Conservation (phyloP, 2,797 vertebrate species). For the Pipistrellus nathusii region DNA sequence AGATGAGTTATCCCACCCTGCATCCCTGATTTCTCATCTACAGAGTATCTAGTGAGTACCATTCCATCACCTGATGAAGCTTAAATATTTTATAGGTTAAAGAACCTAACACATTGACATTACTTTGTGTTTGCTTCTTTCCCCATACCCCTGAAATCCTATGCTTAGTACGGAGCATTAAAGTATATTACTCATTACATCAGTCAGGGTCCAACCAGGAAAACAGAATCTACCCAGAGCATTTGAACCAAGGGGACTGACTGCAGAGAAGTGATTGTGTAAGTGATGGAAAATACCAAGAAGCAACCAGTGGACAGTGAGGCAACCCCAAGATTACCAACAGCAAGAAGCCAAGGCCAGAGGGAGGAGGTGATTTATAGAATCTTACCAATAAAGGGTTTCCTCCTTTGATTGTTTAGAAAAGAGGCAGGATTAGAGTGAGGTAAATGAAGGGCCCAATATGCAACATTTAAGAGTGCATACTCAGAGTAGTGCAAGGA, state of each 20-base stretch:
- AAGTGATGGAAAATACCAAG: not conserved
- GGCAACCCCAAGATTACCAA: not conserved
- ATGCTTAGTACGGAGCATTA: not conserved
- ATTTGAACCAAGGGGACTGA: not conserved
- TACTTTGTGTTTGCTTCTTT: not conserved
- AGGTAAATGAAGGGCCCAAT: not conserved
- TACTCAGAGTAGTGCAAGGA: not conserved
- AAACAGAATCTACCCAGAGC: not conserved
- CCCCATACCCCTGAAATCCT: not conserved
- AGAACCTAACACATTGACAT: not conserved
- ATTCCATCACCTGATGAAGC: not conserved
- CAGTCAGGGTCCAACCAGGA: not conserved
- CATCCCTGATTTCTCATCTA: not conserved
- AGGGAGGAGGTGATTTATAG: not conserved
- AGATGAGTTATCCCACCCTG: not conserved
- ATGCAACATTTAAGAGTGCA: not conserved
- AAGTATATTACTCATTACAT: not conserved
- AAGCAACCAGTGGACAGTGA: not conserved
- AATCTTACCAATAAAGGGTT: not conserved
- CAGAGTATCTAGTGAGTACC: not conserved
- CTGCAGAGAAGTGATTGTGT: not conserved
- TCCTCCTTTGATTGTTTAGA: not conserved
- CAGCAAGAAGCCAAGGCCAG: not conserved
- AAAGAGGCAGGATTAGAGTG: not conserved
- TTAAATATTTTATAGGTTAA: not conserved